Percentiles rank a stretch among this genome's conserved stretches.
phyloP scores from a whole-genome alignment of 2,113 vertebrate species.

The Anolis sagrei region DNA sequence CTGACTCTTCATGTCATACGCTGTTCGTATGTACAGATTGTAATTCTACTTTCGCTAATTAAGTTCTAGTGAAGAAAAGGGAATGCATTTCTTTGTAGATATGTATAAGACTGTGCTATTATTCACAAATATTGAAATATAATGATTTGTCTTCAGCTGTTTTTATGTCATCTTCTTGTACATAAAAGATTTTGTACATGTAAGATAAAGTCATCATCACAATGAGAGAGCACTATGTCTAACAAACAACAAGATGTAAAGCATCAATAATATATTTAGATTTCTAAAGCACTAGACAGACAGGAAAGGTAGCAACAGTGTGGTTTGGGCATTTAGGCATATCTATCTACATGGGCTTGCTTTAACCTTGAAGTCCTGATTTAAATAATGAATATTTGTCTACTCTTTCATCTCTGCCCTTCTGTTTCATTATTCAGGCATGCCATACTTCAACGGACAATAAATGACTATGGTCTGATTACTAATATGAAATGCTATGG shows the following conservation, averaged over 20 bases:
- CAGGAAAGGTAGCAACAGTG: not conserved
- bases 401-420: not conserved
- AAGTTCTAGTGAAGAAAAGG: not conserved
- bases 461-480: not conserved
- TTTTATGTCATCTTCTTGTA: not conserved
- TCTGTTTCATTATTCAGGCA: not conserved
- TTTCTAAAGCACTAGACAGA: not conserved
- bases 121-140: not conserved
- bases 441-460: not conserved
- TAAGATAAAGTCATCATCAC: not conserved
- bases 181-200: not conserved
- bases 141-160: not conserved
- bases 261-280: not conserved
- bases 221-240: not conserved
- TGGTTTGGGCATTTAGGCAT: not conserved
- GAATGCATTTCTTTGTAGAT: not conserved
- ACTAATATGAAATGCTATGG: not conserved
- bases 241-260: not conserved
- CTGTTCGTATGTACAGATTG: not conserved
- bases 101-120: not conserved
- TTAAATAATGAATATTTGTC: not conserved
- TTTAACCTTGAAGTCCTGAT: not conserved
- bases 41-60: not conserved
- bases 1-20: not conserved
- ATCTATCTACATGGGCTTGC: too few relatives aligned